These are phyloP conservation scores for Drosophila melanogaster DNA, from an alignment of 1,140 invertebrate species.

Conservation along the genomic window DNA sequence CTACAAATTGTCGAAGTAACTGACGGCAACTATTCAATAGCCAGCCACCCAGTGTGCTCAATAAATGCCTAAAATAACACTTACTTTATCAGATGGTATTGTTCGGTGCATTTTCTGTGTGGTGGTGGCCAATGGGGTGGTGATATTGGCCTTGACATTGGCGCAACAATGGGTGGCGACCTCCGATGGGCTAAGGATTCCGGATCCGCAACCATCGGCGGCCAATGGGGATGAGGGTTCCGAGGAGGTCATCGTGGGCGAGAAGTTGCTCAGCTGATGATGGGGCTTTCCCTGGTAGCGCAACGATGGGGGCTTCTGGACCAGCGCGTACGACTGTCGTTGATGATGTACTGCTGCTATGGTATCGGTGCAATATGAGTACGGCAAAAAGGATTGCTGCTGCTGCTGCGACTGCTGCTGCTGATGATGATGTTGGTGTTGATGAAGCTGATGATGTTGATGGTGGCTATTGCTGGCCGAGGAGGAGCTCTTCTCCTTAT, in stretches of 20 bases:
- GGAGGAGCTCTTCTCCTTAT: no score
- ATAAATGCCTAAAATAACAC: conserved; percentile 1
- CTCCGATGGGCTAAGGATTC: conserved; percentile 30
- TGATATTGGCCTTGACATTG: conserved; percentile 44
- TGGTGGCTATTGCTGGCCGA: background rate
- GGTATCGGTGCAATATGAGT: conserved; percentile 26
- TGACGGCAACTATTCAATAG: no score
- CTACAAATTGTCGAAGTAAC: no score
- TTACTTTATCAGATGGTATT: conserved; percentile 74
- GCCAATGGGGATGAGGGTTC: conserved; percentile 16
- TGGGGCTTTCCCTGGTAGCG: conserved; percentile 17
- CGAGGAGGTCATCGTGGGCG: conserved; percentile 20
- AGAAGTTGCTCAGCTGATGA: conserved; percentile 16
- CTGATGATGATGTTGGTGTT: no score
- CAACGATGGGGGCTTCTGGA: conserved; percentile 24
- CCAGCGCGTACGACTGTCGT: conserved; percentile 19
- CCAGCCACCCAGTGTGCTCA: no score
- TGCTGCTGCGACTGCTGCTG: background rate
- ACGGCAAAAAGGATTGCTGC: conserved; percentile 18
- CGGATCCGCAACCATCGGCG: conserved; percentile 23
- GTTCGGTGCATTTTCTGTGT: conserved; percentile 67
- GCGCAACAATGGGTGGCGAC: conserved; percentile 41
- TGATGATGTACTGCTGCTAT: conserved; percentile 49
- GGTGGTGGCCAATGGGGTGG: conserved; percentile 37
- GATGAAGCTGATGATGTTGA: no score